Conservation (phyloP, 1,140 invertebrate genomes). For the Ridgeia piscesae region DNA sequence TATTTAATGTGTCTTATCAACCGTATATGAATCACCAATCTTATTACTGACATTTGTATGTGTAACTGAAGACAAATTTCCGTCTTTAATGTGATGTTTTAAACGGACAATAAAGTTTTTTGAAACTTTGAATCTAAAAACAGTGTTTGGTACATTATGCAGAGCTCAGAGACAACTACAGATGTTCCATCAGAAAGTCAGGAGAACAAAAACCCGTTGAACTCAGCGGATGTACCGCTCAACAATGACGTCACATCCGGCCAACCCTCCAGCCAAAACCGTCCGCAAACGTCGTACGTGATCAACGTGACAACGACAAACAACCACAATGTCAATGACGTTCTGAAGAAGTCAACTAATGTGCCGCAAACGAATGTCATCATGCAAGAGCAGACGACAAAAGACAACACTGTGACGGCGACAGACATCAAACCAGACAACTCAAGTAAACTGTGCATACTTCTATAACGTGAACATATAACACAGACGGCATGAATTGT, state of each 20-base stretch:
- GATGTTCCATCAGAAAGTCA: neutral
- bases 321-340: neutral
- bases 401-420: neutral
- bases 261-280: neutral
- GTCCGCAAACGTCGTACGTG: conserved; percentile 3
- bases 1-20: no score
- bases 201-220: neutral
- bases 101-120: no score
- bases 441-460: neutral
- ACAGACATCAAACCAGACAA: neutral
- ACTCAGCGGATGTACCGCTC: neutral
- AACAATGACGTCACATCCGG: neutral
- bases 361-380: neutral
- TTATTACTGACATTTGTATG: no score
- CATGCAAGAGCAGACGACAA: neutral
- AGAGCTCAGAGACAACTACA: neutral
- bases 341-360: neutral
- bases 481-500: neutral
- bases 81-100: no score
- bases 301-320: neutral
- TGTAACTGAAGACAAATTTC: no score
- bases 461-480: neutral
- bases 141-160: neutral
- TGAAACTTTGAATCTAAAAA: no score
- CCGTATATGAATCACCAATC: no score